phyloP scores from a whole-genome alignment of 2,797 vertebrate species.

The Spinus pinus region DNA sequence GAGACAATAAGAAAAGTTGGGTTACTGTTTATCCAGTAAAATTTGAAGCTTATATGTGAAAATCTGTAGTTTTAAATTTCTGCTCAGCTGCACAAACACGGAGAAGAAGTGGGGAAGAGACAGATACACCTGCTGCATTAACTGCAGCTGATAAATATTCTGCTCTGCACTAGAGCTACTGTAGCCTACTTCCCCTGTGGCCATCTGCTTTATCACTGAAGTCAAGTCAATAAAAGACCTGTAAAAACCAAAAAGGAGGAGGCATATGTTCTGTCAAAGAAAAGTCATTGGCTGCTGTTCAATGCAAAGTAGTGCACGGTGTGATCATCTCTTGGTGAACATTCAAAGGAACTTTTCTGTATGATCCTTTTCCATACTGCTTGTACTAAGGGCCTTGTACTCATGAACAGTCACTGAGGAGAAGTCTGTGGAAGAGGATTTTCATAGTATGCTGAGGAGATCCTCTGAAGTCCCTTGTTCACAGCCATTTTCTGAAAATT shows the following conservation, averaged over 20 bases:
- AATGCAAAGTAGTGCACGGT: neutral
- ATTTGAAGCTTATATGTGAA: neutral
- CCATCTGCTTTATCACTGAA: slow-evolving; percentile 43
- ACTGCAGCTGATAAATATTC: slow-evolving; percentile 14
- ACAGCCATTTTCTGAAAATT: neutral
- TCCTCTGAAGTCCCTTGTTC: neutral
- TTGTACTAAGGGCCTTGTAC: neutral
- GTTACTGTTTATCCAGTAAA: neutral
- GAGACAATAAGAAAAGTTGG: neutral
- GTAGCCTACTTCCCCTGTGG: neutral
- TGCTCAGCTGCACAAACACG: neutral
- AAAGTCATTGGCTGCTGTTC: neutral
- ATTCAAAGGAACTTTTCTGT: slow-evolving; percentile 11
- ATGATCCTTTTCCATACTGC: neutral
- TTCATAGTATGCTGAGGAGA: neutral
- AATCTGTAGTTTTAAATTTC: neutral
- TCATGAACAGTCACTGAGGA: neutral
- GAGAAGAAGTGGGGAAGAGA: neutral
- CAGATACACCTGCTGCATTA: slow-evolving; percentile 23
- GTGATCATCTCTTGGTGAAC: slow-evolving; percentile 23
- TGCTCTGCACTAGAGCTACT: neutral
- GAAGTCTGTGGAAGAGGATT: neutral
- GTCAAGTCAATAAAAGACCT: slow-evolving; percentile 34
- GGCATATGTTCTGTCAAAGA: slow-evolving; percentile 1
- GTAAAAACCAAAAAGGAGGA: slow-evolving; percentile 5